Evolutionary conservation across 2,888 invertebrate species (phyloP), one percentile per base, ranked within the genome.

Genomic region (Harmothoe impar): DNA sequence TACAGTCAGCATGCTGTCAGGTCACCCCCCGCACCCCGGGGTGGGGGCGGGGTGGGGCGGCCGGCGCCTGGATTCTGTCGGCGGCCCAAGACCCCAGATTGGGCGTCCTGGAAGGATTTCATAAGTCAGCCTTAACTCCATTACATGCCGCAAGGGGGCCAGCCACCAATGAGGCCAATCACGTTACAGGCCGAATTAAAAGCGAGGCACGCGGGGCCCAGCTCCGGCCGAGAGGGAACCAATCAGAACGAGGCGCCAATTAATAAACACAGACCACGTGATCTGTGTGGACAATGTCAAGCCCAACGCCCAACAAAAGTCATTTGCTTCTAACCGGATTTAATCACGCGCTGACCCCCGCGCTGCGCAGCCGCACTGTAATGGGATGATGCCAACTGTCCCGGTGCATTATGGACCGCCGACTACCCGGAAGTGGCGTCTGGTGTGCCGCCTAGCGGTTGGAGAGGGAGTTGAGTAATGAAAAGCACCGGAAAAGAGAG

Each of bases 241-340:
- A 86, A 86, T 86, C 52, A 86, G 86, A 86, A 25, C 86, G 52
- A 23, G 29, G 54, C 56, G 86, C 29, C 86, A 86, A 86, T 86
- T 86, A 86, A 86, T 86, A 86, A 86, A 86, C 86, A 52, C 54
- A 29, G 54, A 81, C 56, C 86, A 86, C 86, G 86, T 86, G 86
- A 86, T 56, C 56, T 52, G 86, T 52, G 56, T 86, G 86, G 86
- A 86, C 86, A 86, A 54, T 43, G 81, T 86, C 86, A 86, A 84
- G 56, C 54, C 86, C 25, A 17, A 12, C n/a, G 54, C 17, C 54
- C 86, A 86, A 86, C 86, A 86, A 86, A 86, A 54, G 54, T 86
- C 86, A 56, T 86, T 86, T 86, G 86, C 56, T 31, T 54, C 54
- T 54, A 56, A 86, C 54, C 31, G 12, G 54, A 86, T 86, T 86